These are phyloP conservation scores for Martes martes DNA, from an alignment of 2,113 vertebrate genomes.

Conservation along the genomic window DNA sequence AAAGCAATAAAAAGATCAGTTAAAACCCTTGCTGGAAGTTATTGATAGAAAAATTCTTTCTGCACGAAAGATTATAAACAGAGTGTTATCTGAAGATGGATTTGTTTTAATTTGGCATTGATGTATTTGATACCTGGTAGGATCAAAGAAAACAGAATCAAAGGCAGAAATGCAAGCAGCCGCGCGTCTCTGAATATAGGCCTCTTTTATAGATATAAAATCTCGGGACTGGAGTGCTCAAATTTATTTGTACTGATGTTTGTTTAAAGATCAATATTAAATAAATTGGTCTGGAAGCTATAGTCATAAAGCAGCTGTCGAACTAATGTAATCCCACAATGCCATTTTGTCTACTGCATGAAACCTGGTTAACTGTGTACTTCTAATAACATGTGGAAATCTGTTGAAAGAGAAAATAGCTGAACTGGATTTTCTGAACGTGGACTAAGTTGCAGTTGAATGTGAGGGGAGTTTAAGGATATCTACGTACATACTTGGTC, in stretches of 20 bases:
- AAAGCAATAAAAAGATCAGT: conserved; percentile 84
- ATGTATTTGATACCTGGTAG: conserved; percentile 88
- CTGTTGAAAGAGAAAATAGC: conserved; percentile 83
- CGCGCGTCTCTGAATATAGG: conserved; percentile 85
- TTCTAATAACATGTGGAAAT: conserved; percentile 85
- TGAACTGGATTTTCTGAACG: conserved; percentile 83
- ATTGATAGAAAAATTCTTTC: conserved; percentile 88
- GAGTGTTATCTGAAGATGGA: conserved; percentile 85
- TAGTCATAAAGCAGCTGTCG: conserved; percentile 91
- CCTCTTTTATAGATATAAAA: conserved; percentile 86
- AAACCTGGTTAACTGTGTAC: conserved; percentile 89
- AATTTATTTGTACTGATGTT: conserved; percentile 93
- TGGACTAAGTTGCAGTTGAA: conserved; percentile 71
- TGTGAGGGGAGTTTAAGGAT: conserved; percentile 30
- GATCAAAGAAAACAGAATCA: conserved; percentile 90
- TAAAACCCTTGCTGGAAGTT: conserved; percentile 84
- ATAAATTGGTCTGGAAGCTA: conserved; percentile 93
- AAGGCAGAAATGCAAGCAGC: conserved; percentile 84
- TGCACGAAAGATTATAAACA: conserved; percentile 85
- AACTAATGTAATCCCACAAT: conserved; percentile 93
- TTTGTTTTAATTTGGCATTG: conserved; percentile 90
- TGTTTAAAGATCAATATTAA: conserved; percentile 95
- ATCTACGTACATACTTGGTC: neutral
- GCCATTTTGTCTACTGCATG: conserved; percentile 89
- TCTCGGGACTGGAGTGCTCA: conserved; percentile 85